These are phyloP conservation scores for Tetraodon nigroviridis DNA, from an alignment of 2,113 vertebrate species.

Conservation along the genomic window DNA sequence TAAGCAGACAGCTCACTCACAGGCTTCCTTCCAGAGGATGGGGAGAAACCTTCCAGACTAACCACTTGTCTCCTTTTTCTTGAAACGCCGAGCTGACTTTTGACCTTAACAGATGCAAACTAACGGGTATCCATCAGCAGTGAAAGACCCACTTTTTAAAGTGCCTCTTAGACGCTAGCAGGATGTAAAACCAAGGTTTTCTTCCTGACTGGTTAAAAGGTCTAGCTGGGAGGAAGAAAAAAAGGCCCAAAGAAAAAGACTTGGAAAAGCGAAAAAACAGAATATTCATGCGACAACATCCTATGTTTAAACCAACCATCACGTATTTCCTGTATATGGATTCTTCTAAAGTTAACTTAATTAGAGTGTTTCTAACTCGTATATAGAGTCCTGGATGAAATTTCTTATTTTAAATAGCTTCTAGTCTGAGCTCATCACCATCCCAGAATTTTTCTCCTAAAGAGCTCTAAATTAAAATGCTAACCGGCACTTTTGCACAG, in stretches of 20 bases:
- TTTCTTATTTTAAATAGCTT: no score
- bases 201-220: conserved; percentile 59
- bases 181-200: conserved; percentile 33
- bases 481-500: no score
- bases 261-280: no score
- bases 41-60: conserved; percentile 23
- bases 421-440: no score
- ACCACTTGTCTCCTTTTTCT: conserved; percentile 35
- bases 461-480: no score
- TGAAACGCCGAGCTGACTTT: conserved; percentile 7
- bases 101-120: conserved; percentile 34
- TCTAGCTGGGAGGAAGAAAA: conserved; percentile 42
- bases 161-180: conserved; percentile 12
- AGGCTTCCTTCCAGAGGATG: conserved; percentile 26
- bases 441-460: no score
- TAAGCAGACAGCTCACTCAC: conserved; percentile 29
- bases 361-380: no score
- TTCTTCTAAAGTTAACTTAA: no score
- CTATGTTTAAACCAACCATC: no score
- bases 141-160: neutral
- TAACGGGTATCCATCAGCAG: conserved; percentile 5
- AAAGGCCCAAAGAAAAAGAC: conserved; percentile 20
- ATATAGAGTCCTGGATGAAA: no score
- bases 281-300: no score
- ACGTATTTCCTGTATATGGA: no score